phyloP scores from a whole-genome alignment of 35 echinoderm and acorn worm species.

The Hemicentrotus pulcherrimus region DNA sequence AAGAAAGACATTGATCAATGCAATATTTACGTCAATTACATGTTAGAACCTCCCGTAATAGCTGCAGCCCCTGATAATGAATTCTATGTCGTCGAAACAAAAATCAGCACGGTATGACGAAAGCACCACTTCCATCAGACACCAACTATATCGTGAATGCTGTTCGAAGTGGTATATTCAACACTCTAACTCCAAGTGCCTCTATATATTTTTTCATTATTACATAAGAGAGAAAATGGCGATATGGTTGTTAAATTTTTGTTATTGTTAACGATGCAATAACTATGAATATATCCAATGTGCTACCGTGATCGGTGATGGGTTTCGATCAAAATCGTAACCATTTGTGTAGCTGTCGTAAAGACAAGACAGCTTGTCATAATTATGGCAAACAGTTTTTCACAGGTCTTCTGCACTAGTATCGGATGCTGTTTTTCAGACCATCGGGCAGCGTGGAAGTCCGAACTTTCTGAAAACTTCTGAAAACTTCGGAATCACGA shows the following conservation, averaged over 20 bases:
- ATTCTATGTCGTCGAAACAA: not conserved
- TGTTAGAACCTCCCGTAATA: slow-evolving; percentile 21
- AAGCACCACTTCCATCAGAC: slow-evolving; percentile 18
- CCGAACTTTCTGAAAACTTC: too few relatives aligned
- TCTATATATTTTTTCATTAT: not conserved
- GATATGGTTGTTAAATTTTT: slow-evolving; percentile 19
- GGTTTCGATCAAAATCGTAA: not conserved
- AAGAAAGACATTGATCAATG: not conserved
- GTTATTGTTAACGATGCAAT: not conserved
- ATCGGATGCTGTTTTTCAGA: too few relatives aligned
- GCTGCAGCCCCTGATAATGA: not conserved
- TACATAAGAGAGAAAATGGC: not conserved
- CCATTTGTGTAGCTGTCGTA: not conserved
- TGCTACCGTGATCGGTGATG: not conserved
- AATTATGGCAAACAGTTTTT: not conserved
- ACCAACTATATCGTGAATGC: not conserved
- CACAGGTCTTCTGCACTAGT: not conserved
- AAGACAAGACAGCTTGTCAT: not conserved
- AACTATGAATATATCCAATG: not conserved
- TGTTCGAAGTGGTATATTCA: not conserved
- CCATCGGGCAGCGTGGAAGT: too few relatives aligned
- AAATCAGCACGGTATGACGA: slow-evolving; percentile 35
- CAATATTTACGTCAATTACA: slow-evolving; percentile 20
- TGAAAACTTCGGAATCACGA: too few relatives aligned
- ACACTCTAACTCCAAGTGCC: not conserved